Evolutionary conservation across 2,797 vertebrate species (phyloP), one percentile per base, ranked within the genome.

Genomic region (Antennarius maculatus): DNA sequence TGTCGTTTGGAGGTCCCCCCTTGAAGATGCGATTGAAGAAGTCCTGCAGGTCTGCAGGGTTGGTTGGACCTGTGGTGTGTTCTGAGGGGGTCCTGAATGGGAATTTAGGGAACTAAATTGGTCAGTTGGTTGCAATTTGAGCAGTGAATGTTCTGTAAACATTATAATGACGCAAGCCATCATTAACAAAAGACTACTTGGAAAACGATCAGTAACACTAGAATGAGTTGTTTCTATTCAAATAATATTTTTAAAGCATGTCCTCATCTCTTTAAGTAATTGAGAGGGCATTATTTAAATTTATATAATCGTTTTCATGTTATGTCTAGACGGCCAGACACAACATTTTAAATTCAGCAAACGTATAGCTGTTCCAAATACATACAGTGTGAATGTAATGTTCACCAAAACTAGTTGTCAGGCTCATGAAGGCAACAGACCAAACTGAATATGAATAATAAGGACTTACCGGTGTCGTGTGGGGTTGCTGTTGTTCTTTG

Each of bases 21-120:
- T 96, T 96, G 85, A 97, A 97, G 86, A 97, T 92, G 59, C 94
- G 92, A 77, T 87, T 94, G 79, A 97, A 94, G 88, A 97, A 94
- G 81, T 97, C 95, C 84, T 96, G 95, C 50, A 97, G 80, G 61
- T 98, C 95, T 0, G 94, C 92, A 0, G 95, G 93, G 16, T 95
- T 92, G 51, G 91, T 73, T 0, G 93, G 91, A 46, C 88, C 80
- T 15, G 91, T 42, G 51, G 85, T 51, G 1, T 89, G 85, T 56
- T 97, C 94, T 58, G 95, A 80, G 5, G 93, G 61, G 1, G 92
- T 80, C 88, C 96, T 97, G 86, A 7, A 64, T 75, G 41, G 13
- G 0, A 42, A 27, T 23, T 23, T 23, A 23, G 23, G 5, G 37
- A 9, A 39, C 10, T 10, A 10, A 10, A 39, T 39, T 10, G 31